Percentiles rank a stretch among this genome's conserved stretches.
Evolutionary conservation across 2,888 invertebrate genomes (phyloP).

Genomic region (Yponomeuta cagnagella): DNA sequence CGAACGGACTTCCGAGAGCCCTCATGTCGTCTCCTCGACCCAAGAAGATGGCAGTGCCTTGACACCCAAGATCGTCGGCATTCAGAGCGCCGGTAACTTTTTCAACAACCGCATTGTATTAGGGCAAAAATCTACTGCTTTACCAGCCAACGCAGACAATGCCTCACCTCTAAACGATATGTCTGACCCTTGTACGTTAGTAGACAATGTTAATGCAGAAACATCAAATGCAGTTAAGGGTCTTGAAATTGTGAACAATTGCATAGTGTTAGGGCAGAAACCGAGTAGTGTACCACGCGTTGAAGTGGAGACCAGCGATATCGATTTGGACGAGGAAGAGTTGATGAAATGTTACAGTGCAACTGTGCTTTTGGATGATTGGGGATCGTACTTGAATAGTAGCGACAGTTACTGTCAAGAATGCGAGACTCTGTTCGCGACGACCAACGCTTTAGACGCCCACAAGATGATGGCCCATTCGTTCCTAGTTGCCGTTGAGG

Average conservation of each 20-base stretch:
- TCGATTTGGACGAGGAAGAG: slow-evolving; percentile 9
- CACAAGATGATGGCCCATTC: slow-evolving; percentile 47
- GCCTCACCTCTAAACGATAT: not conserved
- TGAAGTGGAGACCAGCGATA: not conserved
- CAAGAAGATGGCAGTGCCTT: not conserved
- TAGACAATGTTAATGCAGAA: not conserved
- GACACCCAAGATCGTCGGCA: not conserved
- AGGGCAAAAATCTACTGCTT: not conserved
- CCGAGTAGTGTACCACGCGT: slow-evolving; percentile 19
- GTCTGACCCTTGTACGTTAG: not conserved
- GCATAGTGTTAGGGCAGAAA: slow-evolving; percentile 32
- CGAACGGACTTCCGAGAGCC: not conserved
- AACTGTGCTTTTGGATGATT: slow-evolving; percentile 35
- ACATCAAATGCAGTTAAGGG: not conserved
- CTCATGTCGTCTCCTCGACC: not conserved
- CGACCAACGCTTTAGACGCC: slow-evolving; percentile 38
- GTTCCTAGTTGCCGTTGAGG: slow-evolving; percentile 31
- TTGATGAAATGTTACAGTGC: slow-evolving; percentile 19
- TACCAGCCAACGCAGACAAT: not conserved
- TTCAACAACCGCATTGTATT: slow-evolving; percentile 4
- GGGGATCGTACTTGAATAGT: slow-evolving; percentile 27
- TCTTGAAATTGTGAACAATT: not conserved
- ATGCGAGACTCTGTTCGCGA: slow-evolving; percentile 42
- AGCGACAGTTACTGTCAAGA: slow-evolving; percentile 35
- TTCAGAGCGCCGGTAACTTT: not conserved